Evolutionary conservation across 2,113 vertebrate species (phyloP).

Genomic region (Polyodon spathula): DNA sequence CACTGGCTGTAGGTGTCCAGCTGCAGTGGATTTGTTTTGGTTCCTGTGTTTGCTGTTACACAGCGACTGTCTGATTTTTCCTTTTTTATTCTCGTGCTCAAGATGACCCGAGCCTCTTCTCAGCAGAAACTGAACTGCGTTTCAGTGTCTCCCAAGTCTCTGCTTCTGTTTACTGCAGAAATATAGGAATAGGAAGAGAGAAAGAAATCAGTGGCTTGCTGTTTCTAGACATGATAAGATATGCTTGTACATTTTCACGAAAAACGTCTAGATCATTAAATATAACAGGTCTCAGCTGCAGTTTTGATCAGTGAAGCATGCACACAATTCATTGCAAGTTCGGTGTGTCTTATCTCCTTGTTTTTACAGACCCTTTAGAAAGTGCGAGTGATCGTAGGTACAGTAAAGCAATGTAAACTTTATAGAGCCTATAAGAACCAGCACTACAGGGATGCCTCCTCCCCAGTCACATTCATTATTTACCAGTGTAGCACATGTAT

Average conservation of each 20-base stretch:
- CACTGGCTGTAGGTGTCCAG: too few relatives aligned
- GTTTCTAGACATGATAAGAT: slow-evolving; percentile 38
- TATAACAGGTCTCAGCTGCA: slow-evolving; percentile 66
- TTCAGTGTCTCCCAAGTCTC: too few relatives aligned
- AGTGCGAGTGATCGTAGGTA: slow-evolving; percentile 1
- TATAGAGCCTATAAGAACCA: slow-evolving; percentile 20
- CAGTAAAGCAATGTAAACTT: not conserved
- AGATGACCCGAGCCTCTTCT: too few relatives aligned
- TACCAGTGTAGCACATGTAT: slow-evolving; percentile 53
- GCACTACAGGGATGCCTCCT: slow-evolving; percentile 32
- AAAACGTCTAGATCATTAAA: slow-evolving; percentile 55
- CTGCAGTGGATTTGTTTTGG: too few relatives aligned
- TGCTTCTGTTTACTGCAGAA: too few relatives aligned
- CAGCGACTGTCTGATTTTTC: too few relatives aligned
- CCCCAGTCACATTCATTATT: slow-evolving; percentile 54
- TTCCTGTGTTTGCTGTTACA: too few relatives aligned
- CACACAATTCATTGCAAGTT: slow-evolving; percentile 66
- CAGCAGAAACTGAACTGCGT: too few relatives aligned
- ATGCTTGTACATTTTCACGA: slow-evolving; percentile 51
- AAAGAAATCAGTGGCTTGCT: slow-evolving; percentile 24
- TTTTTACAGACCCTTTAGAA: slow-evolving; percentile 35
- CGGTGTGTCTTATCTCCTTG: slow-evolving; percentile 44
- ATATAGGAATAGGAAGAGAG: too few relatives aligned
- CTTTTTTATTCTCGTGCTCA: too few relatives aligned
- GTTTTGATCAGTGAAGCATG: slow-evolving; percentile 56